A percentile compares a stretch with the other conserved stretches of the same genome.
Evolutionary conservation across 1,140 invertebrate genomes (phyloP).

Genomic region (Antheraea pernyi): DNA sequence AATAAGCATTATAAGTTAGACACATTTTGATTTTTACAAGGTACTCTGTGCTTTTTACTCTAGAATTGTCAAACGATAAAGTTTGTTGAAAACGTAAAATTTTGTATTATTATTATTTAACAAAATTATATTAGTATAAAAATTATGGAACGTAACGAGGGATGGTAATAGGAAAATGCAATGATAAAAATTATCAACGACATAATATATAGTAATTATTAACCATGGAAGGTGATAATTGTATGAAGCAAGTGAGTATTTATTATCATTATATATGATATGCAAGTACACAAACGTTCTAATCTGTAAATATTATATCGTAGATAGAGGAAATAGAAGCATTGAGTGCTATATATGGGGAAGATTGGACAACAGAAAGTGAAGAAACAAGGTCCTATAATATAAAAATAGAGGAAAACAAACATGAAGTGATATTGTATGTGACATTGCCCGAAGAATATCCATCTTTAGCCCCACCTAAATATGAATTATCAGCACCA

Average conservation of each 20-base stretch:
- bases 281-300: background rate
- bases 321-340: constrained; percentile 88
- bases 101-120: too few relatives aligned
- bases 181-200: too few relatives aligned
- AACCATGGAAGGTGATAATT: constrained; percentile 4
- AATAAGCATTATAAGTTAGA: too few relatives aligned
- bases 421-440: constrained; percentile 78
- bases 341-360: constrained; percentile 86
- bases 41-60: too few relatives aligned
- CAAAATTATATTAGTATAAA: too few relatives aligned
- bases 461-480: constrained; percentile 83
- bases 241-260: background rate
- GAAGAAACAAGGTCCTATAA: constrained; percentile 79
- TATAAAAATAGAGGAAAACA: constrained; percentile 77
- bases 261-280: background rate
- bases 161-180: too few relatives aligned
- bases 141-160: too few relatives aligned
- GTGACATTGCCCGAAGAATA: constrained; percentile 83
- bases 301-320: background rate
- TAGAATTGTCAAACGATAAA: too few relatives aligned
- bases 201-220: background rate
- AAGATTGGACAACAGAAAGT: constrained; percentile 84
- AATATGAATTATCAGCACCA: constrained; percentile 87
- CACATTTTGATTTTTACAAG: too few relatives aligned
- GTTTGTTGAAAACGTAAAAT: too few relatives aligned